Base-by-base conservation (phyloP, 2,797 vertebrate genomes). In the Diceros bicornis region DNA sequence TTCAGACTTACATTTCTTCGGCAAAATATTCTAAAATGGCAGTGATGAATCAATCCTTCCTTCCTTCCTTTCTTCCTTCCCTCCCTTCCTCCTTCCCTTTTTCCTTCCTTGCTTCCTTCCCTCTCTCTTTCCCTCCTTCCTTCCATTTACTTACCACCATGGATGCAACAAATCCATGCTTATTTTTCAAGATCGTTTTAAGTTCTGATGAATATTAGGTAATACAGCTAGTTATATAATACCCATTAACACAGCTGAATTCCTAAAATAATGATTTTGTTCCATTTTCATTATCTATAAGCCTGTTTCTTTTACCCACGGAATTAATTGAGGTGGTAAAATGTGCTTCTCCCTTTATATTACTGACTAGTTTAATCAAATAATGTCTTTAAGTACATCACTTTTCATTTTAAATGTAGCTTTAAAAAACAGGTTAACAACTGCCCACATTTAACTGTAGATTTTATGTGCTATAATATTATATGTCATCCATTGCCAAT, bases 401-500 rank as follows among this genome's bases (percentile, higher is more conserved):
- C 52, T 98, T 98, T 97, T 98, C 96, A 98, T 87, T 97, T 98
- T 98, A 98, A 98, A 97, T 94, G 94, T 94, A 97, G 86, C 83
- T 97, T 97, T 97, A 98, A 96, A 97, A 97, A 98, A 91, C 93
- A 98, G 91, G 96, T 98, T 98, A 98, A 94, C 84, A 94, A 91
- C 72, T 92, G 97, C 68, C 94, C 96, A 95, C 93, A 96, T 97
- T 98, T 98, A 98, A 97, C 83, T 90, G 89, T 62, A 98, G 91
- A 97, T 98, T 98, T 98, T 98, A 98, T 98, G 95, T 97, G 77
- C 97, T 97, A 89, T 96, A 96, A 91, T 98, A 94, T 98, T 98
- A 96, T 97, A 97, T 97, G 93, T 3, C 25, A 98, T 87, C 87
- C 93, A 97, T 97, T 98, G 98, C 97, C 98, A 64, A 96, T 97